Conservation (phyloP, 2,797 vertebrate genomes). For the Sebastes iracundus region DNA sequence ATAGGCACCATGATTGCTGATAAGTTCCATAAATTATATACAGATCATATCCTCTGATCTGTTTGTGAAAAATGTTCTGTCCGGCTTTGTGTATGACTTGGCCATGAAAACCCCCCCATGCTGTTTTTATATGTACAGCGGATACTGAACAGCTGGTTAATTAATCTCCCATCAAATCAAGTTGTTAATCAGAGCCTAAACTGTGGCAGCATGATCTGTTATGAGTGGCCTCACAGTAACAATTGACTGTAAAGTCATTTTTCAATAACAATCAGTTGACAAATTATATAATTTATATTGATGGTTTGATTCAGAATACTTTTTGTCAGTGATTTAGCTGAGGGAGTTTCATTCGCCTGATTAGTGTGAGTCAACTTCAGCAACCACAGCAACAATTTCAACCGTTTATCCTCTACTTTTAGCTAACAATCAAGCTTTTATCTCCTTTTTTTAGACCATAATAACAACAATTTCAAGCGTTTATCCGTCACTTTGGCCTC, state of each 20-base stretch:
- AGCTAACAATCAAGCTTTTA: no score
- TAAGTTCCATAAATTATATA: no score
- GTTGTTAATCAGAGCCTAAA: not conserved
- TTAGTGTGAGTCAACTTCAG: not conserved
- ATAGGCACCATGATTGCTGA: not conserved
- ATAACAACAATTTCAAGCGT: no score
- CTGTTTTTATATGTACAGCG: not conserved
- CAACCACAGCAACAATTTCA: not conserved
- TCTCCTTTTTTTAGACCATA: no score
- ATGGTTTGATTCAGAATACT: not conserved
- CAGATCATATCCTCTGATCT: not conserved
- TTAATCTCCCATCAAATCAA: conserved; percentile 1
- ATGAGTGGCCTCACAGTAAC: not conserved
- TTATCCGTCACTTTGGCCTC: no score
- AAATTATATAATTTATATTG: not conserved
- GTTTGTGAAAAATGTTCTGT: not conserved
- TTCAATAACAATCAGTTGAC: not conserved
- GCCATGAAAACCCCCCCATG: not conserved
- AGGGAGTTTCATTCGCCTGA: not conserved
- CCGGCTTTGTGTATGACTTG: not conserved
- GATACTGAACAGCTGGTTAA: conserved; percentile 7
- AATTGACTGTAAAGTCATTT: not conserved
- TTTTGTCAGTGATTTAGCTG: not conserved
- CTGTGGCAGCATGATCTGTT: not conserved
- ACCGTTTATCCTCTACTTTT: no score